Evolutionary conservation across 1,140 invertebrate genomes (phyloP), one percentile per base, ranked within the genome.

Genomic region (Cyclina sinensis): DNA sequence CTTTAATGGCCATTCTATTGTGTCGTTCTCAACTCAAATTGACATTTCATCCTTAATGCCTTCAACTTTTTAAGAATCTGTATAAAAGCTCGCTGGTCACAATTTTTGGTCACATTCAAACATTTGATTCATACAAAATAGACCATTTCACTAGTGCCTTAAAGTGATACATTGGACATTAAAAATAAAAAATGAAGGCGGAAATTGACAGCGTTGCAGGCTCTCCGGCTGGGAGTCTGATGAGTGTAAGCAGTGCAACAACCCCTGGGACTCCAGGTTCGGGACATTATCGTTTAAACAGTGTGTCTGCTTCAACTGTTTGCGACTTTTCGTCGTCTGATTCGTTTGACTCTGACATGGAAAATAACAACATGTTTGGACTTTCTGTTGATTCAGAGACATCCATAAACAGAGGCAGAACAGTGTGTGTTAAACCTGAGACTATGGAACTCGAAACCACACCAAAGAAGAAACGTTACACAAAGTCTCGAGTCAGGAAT

Each of bases 401-500:
- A 27, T 39, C 39, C 4, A 30, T 80, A 1, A 35, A 46, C 18
- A 65, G 43, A 21, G 32, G 48, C 14, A 24, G 46, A 30, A 46
- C 76, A 70, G 16, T 35, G 16, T 9, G 16, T 27, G 37, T 74
- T 27, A 79, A 78, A 39, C 59, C 37, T 54, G 79, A 78, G 24
- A 57, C 79, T 14, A 51, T 21, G 21, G 81, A 80, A 1, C 65
- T 46, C 32, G 88, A 89, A 59, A 39, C 46, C 2, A 68, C 87
- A n/a, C 89, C 92, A 57, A 94, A 92, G 74, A 92, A 92, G 82
- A 94, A 94, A 81, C 92, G 95, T 9, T 94, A 94, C 88, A 93
- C 92, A 73, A 94, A 94, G 76, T 93, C 92, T 21, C 92, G 95
- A 3, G 88, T 92, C 54, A 86, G 91, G 79, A 91, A 91, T 14